Evolutionary conservation across 1,140 invertebrate species (phyloP), one percentile per base, ranked within the genome.

Genomic region (Platyura marginata): DNA sequence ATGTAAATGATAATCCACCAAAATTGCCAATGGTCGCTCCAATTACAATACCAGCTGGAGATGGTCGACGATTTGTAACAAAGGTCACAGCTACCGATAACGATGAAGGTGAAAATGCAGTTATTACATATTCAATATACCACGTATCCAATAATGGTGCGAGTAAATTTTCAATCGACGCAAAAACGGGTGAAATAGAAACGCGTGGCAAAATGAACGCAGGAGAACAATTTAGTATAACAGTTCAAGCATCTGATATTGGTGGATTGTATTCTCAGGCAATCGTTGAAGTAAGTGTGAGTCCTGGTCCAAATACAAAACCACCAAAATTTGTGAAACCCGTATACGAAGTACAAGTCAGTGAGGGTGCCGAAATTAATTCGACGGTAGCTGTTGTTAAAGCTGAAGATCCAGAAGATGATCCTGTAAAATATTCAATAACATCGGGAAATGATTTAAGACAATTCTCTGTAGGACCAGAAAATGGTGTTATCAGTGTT

Each of bases 101-200:
- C 49, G 87, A 92, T 55, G 75, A 79, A 49, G 85, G 81, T 32
- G 74, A 79, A 44, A 88, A 89, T 60, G 83, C 85, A 1, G 70
- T 75, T 37, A 72, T 91, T 39, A 74, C 72, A 5, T 92, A 89
- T 64, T 77, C 73, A 45, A 83, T 92, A 44, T 82, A 85, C 55
- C 85, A 90, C 60, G 82, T 91, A 3, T 88, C 84, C 29, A 91
- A 90, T 57, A 89, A 88, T 56, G 88, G 86, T 1, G 68, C 72
- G 25, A 79, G 77, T 40, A 88, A 85, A 57, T 92, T 92, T 53
- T 74, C 72, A 49, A 87, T 92, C 47, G 75, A 91, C 54, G 71
- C 78, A n/a, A 69, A 70, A 44, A 80, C 75, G 10, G 87, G 87
- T 16, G 65, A 77, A 23, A 76, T 92, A 53, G 74, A 78, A 39